A percentile compares a stretch with the other conserved stretches of the same genome.
These are phyloP conservation scores for Nemurella pictetii DNA, from an alignment of 2,888 invertebrate genomes.

Conservation along the genomic window DNA sequence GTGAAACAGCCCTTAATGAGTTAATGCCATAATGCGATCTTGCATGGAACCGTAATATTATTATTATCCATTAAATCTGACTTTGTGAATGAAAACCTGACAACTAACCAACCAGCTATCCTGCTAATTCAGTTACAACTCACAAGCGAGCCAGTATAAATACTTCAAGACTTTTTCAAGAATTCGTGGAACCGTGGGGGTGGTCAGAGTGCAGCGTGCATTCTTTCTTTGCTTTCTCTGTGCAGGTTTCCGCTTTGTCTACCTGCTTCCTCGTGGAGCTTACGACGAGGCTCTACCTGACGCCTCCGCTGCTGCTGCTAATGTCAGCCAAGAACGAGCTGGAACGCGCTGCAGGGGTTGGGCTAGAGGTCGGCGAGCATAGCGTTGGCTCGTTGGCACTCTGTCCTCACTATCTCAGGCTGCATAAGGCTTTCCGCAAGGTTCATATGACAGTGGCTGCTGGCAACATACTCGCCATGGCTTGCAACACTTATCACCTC, in stretches of 20 bases:
- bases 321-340: constrained; percentile 75
- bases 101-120: too few species aligned
- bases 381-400: constrained; percentile 70
- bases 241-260: constrained; percentile 66
- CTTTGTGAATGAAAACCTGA: too few species aligned
- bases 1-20: too few species aligned
- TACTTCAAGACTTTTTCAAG: too few species aligned
- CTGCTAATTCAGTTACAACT: too few species aligned
- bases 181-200: too few species aligned
- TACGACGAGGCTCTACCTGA: constrained; percentile 73
- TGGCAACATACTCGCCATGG: constrained; percentile 74
- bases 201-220: too few species aligned
- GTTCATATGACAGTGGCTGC: constrained; percentile 79
- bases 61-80: too few species aligned
- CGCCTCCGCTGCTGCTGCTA: constrained; percentile 71
- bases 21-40: too few species aligned
- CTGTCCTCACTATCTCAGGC: constrained; percentile 77
- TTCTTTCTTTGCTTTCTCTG: constrained; percentile 46
- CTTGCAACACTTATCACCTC: constrained; percentile 68
- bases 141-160: too few species aligned
- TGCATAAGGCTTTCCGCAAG: constrained; percentile 73
- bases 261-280: constrained; percentile 73
- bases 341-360: constrained; percentile 75
- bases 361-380: constrained; percentile 75
- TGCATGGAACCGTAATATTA: too few species aligned